Evolutionary conservation across 2,797 vertebrate genomes (phyloP), one percentile per base, ranked within the genome.

Genomic region (Coregonus suidteri): DNA sequence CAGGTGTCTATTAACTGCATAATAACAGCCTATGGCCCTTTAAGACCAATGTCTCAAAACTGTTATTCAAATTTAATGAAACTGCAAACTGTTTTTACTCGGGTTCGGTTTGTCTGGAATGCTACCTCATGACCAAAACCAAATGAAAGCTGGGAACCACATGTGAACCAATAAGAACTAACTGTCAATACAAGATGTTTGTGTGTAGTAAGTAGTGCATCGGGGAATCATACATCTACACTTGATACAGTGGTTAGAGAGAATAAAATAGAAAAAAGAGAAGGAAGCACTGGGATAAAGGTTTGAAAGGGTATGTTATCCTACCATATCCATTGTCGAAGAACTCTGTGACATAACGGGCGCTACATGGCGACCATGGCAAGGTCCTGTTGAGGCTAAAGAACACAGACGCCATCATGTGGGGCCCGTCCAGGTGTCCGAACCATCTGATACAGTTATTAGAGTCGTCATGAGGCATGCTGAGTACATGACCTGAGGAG

Each of bases 301-400:
- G 25, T 25, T 64, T 64, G 2, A 64, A 64, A 69, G n/a, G 68
- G 13, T n/a, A 30, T 6, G 15, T 0, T 59, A 18, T n/a, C 91
- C 77, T 92, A 97, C 96, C 95, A 0, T 97, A 94, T 13, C 96
- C 95, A 0, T 94, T 91, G 0, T 96, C 95, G 83, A 97, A 93
- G 86, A 96, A 96, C 71, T 97, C 96, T 0, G 95, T 96, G 88
- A 97, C 91, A 87, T 96, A 95, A 84, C 91, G 91, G 75, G 95
- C 94, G 0, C 96, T 97, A 88, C 96, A 97, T 0, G 95, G 95
- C 0, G 96, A 97, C 96, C 96, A 97, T 18, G 96, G 96, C 56
- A 93, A 83, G 0, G 83, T 95, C 87, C 93, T 94, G 88, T 96
- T 96, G 59, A 96, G 65, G 77, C 95, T 92, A 81, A 95, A 72